phyloP scores from a whole-genome alignment of 92 coral and sea anemone species.

The Galaxea fascicularis region DNA sequence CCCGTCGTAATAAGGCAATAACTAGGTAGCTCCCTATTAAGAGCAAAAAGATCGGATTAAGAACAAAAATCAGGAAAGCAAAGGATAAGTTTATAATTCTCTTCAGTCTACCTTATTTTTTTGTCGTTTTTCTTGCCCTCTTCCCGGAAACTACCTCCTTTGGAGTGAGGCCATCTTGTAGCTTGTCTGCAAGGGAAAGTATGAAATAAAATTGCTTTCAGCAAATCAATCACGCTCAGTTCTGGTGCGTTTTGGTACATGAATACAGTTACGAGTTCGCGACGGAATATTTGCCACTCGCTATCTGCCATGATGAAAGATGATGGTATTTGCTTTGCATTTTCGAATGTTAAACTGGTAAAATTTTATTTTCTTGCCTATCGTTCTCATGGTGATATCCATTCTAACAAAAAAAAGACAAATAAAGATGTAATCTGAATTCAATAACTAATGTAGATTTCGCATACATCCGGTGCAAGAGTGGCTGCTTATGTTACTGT shows the following conservation, averaged over 20 bases:
- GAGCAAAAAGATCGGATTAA: neutral
- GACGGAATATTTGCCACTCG: too few relatives aligned
- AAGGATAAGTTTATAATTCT: neutral
- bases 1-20: conserved; percentile 3
- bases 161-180: conserved; percentile 1
- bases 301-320: too few relatives aligned
- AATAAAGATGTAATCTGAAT: neutral
- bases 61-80: neutral
- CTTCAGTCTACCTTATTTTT: conserved; percentile 1
- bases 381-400: neutral
- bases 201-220: neutral
- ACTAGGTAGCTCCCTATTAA: neutral
- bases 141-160: conserved; percentile 8
- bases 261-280: too few relatives aligned
- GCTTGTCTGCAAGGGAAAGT: conserved; percentile 2
- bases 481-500: neutral
- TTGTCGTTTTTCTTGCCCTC: conserved; percentile 4
- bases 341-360: too few relatives aligned
- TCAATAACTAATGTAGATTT: neutral
- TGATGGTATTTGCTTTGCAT: too few relatives aligned
- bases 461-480: neutral
- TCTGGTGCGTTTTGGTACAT: too few relatives aligned
- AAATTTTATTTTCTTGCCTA: neutral
- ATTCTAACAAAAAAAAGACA: neutral
- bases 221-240: neutral